Evolutionary conservation across 1,140 invertebrate genomes (phyloP), one percentile per base, ranked within the genome.

Genomic region (Dendroctonus valens): DNA sequence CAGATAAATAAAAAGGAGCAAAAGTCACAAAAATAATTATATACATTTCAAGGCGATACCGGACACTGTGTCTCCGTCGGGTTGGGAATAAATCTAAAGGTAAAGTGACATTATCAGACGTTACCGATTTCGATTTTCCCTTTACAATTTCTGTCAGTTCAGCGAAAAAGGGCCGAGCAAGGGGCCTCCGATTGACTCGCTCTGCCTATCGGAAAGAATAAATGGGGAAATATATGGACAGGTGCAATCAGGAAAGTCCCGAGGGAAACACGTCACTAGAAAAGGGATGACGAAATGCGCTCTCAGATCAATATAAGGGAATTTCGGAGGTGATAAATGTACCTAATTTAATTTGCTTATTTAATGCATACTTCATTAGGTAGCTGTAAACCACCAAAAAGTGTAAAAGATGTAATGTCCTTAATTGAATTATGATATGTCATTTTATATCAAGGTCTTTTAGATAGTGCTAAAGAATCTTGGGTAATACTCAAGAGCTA

Each of bases 81-180:
- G 69, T 72, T 72, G 53, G 49, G 72, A 69, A 75, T 75, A 74
- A 75, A 75, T 75, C 70, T 75, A 70, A 74, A 75, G 74, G 73
- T 75, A 65, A 71, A 71, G 67, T 73, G 73, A 76, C 74, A 73
- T 74, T 75, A 76, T 74, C 72, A 69, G 70, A 57, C 67, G 67
- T 63, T 70, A 70, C 67, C 59, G 69, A 42, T 63, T 70, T 73
- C 70, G 67, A 72, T 73, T 75, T 66, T 71, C 73, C 69, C 66
- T 73, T 70, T 70, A 64, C 59, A 58, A 71, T 73, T 71, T 71
- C 66, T 73, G 72, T 73, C 74, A 70, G 68, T 73, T 75, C 74
- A 74, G 74, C 74, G 65, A 74, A 75, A 75, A 74, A 73, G 71
- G 70, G 69, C 68, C 68, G 69, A 60, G 12, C 48, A 37, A 49